Conservation (phyloP, 2,888 invertebrate genomes). For the Pilophorus perplexus region DNA sequence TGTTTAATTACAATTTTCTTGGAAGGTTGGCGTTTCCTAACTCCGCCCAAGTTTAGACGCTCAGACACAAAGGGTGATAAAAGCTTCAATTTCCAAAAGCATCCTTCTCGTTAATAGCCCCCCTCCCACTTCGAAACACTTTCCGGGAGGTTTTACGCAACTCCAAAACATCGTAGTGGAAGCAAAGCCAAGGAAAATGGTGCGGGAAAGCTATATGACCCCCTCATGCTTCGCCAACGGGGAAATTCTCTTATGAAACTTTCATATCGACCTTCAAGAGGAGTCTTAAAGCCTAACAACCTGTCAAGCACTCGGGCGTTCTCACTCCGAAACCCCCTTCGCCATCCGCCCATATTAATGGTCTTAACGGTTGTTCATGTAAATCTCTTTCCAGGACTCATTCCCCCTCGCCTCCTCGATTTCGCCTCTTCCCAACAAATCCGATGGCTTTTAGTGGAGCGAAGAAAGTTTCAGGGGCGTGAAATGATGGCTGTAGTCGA, state of each 20-base stretch:
- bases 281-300: constrained; percentile 16
- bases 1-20: background rate
- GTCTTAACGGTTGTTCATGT: constrained; percentile 29
- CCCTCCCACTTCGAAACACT: no score
- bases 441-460: background rate
- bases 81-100: constrained; percentile 17
- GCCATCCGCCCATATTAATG: constrained; percentile 18
- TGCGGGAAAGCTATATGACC: no score
- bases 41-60: background rate
- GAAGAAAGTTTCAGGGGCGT: background rate
- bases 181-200: background rate
- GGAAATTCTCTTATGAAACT: constrained; percentile 30
- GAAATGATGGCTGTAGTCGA: no score
- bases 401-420: background rate
- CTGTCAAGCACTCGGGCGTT: constrained; percentile 27
- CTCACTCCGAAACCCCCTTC: background rate
- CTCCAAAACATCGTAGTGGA: background rate
- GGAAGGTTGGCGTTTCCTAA: background rate
- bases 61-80: constrained; percentile 18
- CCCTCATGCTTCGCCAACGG: no score
- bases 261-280: constrained; percentile 26
- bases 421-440: background rate
- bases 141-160: constrained; percentile 17
- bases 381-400: constrained; percentile 6
- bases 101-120: constrained; percentile 5